Base-by-base conservation (phyloP, 2,113 vertebrate genomes). In the Tricholaema leucomelas region DNA sequence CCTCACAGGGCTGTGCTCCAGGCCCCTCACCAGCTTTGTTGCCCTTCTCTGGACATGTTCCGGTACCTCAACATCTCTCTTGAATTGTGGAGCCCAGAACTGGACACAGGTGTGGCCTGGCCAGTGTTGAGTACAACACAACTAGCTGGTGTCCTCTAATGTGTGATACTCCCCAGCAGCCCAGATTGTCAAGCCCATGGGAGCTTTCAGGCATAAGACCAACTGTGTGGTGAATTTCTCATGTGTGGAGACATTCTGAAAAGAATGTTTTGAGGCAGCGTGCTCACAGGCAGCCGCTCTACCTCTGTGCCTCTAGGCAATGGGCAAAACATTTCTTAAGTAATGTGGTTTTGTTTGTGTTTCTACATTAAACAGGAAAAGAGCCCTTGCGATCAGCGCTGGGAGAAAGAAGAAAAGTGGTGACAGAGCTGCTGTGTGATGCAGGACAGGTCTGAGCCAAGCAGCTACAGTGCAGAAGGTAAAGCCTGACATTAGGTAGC, bases 361-460 rank as follows among this genome's bases (percentile, higher is more conserved):
- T 95, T 91, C 40, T 84, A 0, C 80, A 8, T 69, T 50, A 16
- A 90, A 91, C 56, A 94, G 91, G 89, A 90, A 71, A 61, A 46
- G 76, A 80, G 42, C 13, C 64, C 67, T 46, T 11, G 91, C 81
- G 82, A 73, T 66, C 48, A 19, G 8, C 2, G 0, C 35, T 82
- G 31, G 48, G 55, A 82, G 76, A 10, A 55, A 9, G 82, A 82
- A 44, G 78, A 31, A 20, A 52, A 28, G 23, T 33, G 23, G 36
- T 2, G 31, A 18, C 76, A 77, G 72, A 91, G 27, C 40, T 2
- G 1, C 3, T 17, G 54, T 56, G 80, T 70, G 78, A 79, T 36
- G 61, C 48, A 15, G n/a, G 17, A 28, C 31, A 24, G 46, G 6
- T 18, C 81, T 78, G 89, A 92, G 76, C 59, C 17, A 2, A 67